Percentiles rank a stretch among this genome's conserved stretches.
These are phyloP conservation scores for Goniozus legneri DNA, from an alignment of 1,140 invertebrate genomes.

Conservation along the genomic window DNA sequence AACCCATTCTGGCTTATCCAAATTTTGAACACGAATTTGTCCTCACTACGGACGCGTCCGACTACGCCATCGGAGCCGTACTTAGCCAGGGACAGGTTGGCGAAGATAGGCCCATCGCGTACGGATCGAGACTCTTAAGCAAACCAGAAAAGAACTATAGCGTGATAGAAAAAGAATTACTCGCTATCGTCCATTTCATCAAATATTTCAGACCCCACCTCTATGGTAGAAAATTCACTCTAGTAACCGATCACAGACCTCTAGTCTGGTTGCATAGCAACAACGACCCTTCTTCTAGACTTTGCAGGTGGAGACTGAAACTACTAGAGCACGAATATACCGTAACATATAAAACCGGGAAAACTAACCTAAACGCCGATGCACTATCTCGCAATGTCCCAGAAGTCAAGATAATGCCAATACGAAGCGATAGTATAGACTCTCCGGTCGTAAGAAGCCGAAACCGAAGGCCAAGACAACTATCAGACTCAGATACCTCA, in stretches of 20 bases:
- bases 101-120: conserved; percentile 25
- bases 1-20: no score
- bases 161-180: conserved; percentile 45
- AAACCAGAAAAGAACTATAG: conserved; percentile 38
- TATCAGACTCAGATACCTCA: no score
- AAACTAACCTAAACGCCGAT: conserved; percentile 30
- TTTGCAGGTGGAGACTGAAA: conserved; percentile 33
- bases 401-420: neutral
- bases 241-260: conserved; percentile 57
- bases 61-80: no score
- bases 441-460: conserved; percentile 1
- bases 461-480: neutral
- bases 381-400: conserved; percentile 28
- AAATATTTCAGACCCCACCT: conserved; percentile 53
- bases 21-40: conserved; percentile 28
- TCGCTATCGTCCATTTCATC: conserved; percentile 48
- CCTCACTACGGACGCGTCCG: conserved; percentile 33
- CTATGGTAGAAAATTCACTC: conserved; percentile 47
- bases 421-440: conserved; percentile 4
- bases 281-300: conserved; percentile 38
- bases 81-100: conserved; percentile 23
- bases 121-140: conserved; percentile 22
- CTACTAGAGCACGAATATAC: conserved; percentile 39
- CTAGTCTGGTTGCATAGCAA: conserved; percentile 48
- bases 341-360: conserved; percentile 29